Evolutionary conservation across 2,797 vertebrate species (phyloP).

Genomic region (Tenualosa ilisha): DNA sequence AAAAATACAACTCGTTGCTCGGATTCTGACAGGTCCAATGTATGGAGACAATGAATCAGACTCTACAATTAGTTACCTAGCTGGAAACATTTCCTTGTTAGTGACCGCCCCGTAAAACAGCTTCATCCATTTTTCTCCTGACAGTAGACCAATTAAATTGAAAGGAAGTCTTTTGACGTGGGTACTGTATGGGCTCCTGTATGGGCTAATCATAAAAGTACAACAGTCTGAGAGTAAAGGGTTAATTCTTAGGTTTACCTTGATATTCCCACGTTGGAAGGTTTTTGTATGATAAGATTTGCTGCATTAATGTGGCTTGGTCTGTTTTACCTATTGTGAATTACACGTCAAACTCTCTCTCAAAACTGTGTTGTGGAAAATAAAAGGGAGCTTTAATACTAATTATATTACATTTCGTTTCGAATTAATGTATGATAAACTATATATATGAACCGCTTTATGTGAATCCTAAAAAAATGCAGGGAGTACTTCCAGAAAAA

Average conservation of each 20-base stretch:
- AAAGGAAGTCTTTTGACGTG: not conserved
- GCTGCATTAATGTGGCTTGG: not conserved
- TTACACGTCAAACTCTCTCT: not conserved
- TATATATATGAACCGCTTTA: not conserved
- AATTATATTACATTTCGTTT: not conserved
- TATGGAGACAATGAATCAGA: not conserved
- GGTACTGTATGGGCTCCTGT: not conserved
- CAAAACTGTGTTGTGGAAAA: not conserved
- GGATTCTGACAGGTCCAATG: not conserved
- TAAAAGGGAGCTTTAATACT: not conserved
- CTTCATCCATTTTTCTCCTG: not conserved
- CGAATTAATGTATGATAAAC: not conserved
- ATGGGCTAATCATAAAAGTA: not conserved
- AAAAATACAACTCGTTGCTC: not conserved
- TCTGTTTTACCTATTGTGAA: not conserved
- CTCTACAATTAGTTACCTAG: not conserved
- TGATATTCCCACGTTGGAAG: no score
- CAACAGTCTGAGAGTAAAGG: not conserved
- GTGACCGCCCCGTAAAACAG: not conserved
- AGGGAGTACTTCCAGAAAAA: not conserved
- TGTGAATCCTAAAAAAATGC: not conserved
- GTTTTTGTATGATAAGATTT: not conserved
- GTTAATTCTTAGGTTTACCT: not conserved
- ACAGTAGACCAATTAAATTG: not conserved
- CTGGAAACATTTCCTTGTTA: not conserved